Evolutionary conservation across 1,140 invertebrate species (phyloP).

Genomic region (Drosophila erecta): DNA sequence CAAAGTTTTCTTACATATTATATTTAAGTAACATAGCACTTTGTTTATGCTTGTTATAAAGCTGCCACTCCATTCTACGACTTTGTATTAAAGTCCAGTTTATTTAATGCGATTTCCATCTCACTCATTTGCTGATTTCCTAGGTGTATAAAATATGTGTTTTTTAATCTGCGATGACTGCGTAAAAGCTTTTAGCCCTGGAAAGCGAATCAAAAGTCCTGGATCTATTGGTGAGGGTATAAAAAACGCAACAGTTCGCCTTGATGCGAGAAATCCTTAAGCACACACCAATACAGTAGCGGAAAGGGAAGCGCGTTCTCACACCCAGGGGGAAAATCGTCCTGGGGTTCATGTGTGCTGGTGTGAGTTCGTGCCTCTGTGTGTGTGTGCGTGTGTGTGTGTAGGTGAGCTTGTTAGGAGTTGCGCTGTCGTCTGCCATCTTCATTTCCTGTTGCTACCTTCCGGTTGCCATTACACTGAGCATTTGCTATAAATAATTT

Average conservation of each 20-base stretch:
- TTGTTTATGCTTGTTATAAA: neutral
- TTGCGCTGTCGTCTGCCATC: slow-evolving; percentile 45
- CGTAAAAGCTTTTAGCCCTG: slow-evolving; percentile 14
- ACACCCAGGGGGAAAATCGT: slow-evolving; percentile 15
- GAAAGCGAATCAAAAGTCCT: neutral
- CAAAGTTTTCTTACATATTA: neutral
- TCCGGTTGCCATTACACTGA: slow-evolving; percentile 73
- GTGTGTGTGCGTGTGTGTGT: slow-evolving; percentile 2
- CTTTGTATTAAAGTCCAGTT: neutral
- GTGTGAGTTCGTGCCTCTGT: slow-evolving; percentile 3
- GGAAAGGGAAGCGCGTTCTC: slow-evolving; percentile 24
- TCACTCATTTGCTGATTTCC: neutral
- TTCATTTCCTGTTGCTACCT: slow-evolving; percentile 53
- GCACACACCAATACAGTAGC: slow-evolving; percentile 21
- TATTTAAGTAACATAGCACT: neutral
- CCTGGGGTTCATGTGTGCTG: slow-evolving; percentile 15
- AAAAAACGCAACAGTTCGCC: slow-evolving; percentile 65
- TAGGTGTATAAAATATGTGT: slow-evolving; percentile 23
- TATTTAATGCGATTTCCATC: neutral
- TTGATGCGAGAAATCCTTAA: slow-evolving; percentile 56
- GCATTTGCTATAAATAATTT: slow-evolving; percentile 66
- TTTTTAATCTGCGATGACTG: slow-evolving; percentile 11
- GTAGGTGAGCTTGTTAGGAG: slow-evolving; percentile 62
- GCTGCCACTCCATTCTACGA: neutral
- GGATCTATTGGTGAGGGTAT: slow-evolving; percentile 20